Base-by-base conservation (phyloP, 64 coral and sea anemone genomes). In the Porites australiensis region DNA sequence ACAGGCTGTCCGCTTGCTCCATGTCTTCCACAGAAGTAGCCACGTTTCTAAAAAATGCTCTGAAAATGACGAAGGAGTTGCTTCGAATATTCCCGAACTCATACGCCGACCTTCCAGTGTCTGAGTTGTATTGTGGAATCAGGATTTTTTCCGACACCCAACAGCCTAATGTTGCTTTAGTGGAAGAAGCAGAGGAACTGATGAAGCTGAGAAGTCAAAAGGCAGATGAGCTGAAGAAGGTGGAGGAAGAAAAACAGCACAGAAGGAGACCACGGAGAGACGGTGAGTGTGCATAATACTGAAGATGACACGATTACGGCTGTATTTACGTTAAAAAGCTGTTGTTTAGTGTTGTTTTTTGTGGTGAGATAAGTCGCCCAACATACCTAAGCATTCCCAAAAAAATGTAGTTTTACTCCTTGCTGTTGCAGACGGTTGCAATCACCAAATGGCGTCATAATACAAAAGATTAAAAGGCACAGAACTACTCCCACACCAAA, bases 211-310 rank as follows among this genome's bases (percentile, higher is more conserved):
- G 50, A 57, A 60, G 44, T 23, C 4, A 93, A 71, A 86, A 82
- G 74, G 90, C 64, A 21, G 71, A 86, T 2, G 84, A 93, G 16
- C 15, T 93, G 13, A 93, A 93, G 73, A 86, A 87, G 23, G 45
- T 76, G 15, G 91, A 91, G 2, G 89, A 82, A 46, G 89, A 74
- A 52, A 83, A 50, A 69, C 68, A 74, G 48, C 51, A 57, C 4
- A 55, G 89, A 74, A 13, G 64, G 53, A 83, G 21, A 70, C 69
- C 53, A 4, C 61, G 61, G 2, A 69, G 79, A 75, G 53, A 91
- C 58, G 67, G 80, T 74, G 53, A 72, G 79, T 74, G 4, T 58
- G 12, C 15, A 4, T 23, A 5, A 44, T 8, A 10, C 3, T 13
- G 9, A 12, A 47, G 8, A 2, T 13, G 13, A 37, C 1, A 37